These are phyloP conservation scores for Mya arenaria DNA, from an alignment of 1,140 invertebrate genomes.

Conservation along the genomic window DNA sequence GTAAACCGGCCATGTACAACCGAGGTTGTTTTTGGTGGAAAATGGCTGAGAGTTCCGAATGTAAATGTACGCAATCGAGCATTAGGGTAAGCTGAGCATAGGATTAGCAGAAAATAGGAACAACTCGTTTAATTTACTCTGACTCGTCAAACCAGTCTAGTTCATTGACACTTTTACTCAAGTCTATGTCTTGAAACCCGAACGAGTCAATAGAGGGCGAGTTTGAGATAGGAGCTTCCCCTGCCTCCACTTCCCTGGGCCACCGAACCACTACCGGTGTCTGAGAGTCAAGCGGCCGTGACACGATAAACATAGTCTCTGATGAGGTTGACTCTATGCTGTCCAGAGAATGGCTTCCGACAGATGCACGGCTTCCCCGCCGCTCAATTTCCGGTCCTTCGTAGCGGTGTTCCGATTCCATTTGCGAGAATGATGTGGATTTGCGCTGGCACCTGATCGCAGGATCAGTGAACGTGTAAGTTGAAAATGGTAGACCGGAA, in stretches of 20 bases:
- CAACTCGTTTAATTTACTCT: too few relatives aligned
- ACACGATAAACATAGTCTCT: conserved; percentile 16
- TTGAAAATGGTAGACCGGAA: not conserved
- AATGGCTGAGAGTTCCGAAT: too few relatives aligned
- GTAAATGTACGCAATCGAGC: too few relatives aligned
- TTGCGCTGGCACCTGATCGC: conserved; percentile 13
- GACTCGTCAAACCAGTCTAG: conserved; percentile 13
- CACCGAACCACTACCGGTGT: conserved; percentile 3
- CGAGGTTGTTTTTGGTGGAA: too few relatives aligned
- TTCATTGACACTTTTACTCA: conserved; percentile 23
- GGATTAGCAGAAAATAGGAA: too few relatives aligned
- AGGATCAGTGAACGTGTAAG: conserved; percentile 18
- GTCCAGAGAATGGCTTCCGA: not conserved
- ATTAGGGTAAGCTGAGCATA: too few relatives aligned
- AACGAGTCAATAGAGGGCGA: conserved; percentile 38
- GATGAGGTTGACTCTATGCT: not conserved
- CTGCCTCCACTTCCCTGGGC: not conserved
- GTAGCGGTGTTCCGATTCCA: not conserved
- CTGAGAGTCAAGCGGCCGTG: not conserved
- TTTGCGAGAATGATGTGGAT: not conserved
- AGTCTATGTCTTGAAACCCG: conserved; percentile 41
- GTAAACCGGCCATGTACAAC: too few relatives aligned
- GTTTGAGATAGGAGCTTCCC: not conserved
- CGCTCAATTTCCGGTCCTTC: not conserved
- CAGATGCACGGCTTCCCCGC: not conserved